Evolutionary conservation across 2,888 invertebrate species (phyloP).

Genomic region (Ceriagrion tenellum): DNA sequence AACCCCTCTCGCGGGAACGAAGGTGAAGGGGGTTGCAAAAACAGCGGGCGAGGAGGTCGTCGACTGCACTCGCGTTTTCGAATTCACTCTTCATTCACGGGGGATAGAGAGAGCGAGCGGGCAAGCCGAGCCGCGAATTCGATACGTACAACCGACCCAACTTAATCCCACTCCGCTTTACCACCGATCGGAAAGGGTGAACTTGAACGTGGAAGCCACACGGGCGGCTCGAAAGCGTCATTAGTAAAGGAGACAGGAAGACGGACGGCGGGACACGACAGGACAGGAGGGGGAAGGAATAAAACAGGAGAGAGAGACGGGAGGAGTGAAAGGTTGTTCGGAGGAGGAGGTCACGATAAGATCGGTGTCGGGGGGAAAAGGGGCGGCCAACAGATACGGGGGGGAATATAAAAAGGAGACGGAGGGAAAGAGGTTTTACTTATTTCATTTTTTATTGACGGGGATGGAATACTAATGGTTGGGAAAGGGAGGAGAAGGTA

Average conservation of each 20-base stretch:
- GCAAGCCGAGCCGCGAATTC: background rate
- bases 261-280: background rate
- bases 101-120: background rate
- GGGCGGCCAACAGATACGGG: background rate
- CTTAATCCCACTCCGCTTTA: background rate
- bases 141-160: background rate
- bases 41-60: background rate
- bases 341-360: constrained; percentile 25
- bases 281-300: background rate
- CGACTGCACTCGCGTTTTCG: background rate
- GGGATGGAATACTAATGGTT: constrained; percentile 18
- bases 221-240: background rate
- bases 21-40: background rate
- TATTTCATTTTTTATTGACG: background rate
- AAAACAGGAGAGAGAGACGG: background rate
- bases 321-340: background rate
- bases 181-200: constrained; percentile 2
- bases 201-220: background rate
- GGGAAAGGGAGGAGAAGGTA: background rate
- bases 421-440: background rate
- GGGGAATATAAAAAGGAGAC: background rate
- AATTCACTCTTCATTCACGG: constrained; percentile 9
- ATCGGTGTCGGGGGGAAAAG: constrained; percentile 6
- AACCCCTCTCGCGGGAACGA: too few relatives aligned
- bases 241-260: constrained; percentile 22